phyloP scores from a whole-genome alignment of 2,113 vertebrate species.

The Peromyscus leucopus region DNA sequence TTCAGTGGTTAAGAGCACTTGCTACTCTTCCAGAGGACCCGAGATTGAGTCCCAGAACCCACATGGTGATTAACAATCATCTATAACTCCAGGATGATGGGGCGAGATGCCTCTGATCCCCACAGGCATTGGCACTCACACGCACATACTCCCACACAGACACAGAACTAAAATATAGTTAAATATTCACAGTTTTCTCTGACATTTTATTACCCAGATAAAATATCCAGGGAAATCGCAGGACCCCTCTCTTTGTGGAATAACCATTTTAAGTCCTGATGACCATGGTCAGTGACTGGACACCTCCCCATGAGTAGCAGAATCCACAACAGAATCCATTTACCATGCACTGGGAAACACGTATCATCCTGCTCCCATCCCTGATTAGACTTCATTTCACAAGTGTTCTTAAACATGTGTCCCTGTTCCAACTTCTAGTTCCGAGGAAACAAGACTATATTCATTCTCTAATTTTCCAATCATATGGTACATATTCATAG shows the following conservation, averaged over 20 bases:
- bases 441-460: neutral
- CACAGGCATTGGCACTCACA: neutral
- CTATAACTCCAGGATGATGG: neutral
- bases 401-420: neutral
- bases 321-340: neutral
- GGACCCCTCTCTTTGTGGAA: neutral
- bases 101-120: neutral
- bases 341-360: neutral
- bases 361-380: neutral
- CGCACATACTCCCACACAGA: neutral
- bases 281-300: neutral
- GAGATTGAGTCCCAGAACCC: neutral
- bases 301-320: neutral
- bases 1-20: neutral
- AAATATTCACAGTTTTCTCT: slow-evolving; percentile 34
- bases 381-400: neutral
- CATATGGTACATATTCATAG: neutral
- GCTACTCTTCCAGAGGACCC: neutral
- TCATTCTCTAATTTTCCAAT: neutral
- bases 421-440: neutral
- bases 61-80: neutral
- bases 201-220: neutral
- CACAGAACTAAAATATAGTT: neutral
- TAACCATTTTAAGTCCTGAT: neutral
- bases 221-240: neutral